Evolutionary conservation across 2,113 vertebrate species (phyloP).

Genomic region (Falco punctatus): DNA sequence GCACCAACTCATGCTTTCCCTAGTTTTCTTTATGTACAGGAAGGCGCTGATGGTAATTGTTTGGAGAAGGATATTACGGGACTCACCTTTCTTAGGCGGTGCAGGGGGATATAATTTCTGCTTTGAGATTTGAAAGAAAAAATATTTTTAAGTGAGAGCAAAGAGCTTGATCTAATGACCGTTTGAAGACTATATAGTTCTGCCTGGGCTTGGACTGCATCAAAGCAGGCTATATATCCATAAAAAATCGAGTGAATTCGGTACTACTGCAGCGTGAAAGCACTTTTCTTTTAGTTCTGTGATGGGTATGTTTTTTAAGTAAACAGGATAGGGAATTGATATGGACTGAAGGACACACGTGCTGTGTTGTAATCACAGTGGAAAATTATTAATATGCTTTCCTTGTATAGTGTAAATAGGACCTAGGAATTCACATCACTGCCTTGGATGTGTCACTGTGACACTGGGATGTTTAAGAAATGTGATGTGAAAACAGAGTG

Average conservation of each 20-base stretch:
- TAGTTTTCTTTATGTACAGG: neutral
- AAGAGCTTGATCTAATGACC: neutral
- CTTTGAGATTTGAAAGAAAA: neutral
- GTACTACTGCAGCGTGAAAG: neutral
- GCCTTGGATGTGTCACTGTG: neutral
- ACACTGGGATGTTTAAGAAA: neutral
- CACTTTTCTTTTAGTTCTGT: neutral
- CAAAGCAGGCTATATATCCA: neutral
- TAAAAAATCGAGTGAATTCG: neutral
- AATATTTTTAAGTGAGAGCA: neutral
- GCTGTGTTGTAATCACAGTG: neutral
- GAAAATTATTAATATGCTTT: conserved; percentile 25
- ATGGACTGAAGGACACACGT: neutral
- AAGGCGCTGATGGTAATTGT: neutral
- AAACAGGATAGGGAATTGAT: conserved; percentile 15
- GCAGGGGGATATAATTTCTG: neutral
- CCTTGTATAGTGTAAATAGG: neutral
- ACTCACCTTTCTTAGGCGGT: neutral
- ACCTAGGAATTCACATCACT: neutral
- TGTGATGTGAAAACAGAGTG: neutral
- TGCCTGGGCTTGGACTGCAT: neutral
- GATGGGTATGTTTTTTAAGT: neutral
- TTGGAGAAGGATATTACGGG: neutral
- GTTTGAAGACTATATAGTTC: neutral
- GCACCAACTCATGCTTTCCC: neutral